phyloP scores from a whole-genome alignment of 2,113 vertebrate genomes.

The Lathamus discolor region DNA sequence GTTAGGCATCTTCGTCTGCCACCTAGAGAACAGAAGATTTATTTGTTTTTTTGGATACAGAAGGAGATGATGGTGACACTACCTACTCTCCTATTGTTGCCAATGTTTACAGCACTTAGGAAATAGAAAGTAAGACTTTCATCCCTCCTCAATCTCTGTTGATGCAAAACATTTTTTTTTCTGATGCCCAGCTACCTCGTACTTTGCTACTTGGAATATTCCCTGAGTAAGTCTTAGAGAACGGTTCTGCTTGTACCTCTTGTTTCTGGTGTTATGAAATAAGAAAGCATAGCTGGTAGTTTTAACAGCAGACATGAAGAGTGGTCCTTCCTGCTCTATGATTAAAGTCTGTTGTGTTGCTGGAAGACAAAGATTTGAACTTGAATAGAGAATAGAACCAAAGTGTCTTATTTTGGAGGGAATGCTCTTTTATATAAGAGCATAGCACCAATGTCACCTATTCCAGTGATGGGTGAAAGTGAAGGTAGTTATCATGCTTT shows the following conservation, averaged over 20 bases:
- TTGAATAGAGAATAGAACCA: neutral
- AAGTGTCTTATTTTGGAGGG: neutral
- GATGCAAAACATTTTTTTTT: neutral
- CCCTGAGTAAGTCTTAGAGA: neutral
- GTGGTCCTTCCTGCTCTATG: neutral
- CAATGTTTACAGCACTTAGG: neutral
- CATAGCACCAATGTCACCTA: neutral
- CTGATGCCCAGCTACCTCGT: neutral
- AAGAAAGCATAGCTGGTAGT: neutral
- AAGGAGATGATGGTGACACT: neutral
- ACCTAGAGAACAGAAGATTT: neutral
- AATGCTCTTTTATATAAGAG: neutral
- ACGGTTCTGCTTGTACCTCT: neutral
- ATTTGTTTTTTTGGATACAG: neutral
- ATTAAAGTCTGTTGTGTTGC: neutral
- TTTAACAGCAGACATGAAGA: neutral
- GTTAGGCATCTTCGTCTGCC: neutral
- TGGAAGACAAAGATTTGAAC: neutral
- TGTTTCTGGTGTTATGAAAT: neutral
- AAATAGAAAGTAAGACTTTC: neutral
- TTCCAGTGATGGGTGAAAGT: neutral
- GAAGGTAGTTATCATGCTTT: neutral
- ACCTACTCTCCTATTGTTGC: neutral
- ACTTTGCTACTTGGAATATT: neutral
- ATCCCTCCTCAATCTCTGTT: neutral